A percentile compares a stretch with the other conserved stretches of the same genome.
phyloP scores from a whole-genome alignment of 1,140 invertebrate genomes.

The Cryptotermes secundus region DNA sequence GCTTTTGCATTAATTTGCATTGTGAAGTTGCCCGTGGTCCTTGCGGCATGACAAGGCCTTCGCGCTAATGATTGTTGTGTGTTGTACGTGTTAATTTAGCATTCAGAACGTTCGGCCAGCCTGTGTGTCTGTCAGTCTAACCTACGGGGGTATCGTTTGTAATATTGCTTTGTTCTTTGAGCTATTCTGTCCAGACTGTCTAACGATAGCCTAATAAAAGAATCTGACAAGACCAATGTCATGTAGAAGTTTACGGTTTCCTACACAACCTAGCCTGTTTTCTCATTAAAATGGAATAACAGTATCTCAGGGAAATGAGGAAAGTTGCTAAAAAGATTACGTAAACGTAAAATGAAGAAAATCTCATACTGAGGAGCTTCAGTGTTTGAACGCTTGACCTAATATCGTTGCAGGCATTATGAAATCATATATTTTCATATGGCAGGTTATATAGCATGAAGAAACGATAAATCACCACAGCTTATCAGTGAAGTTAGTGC shows the following conservation, averaged over 20 bases:
- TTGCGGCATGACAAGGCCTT: conserved; percentile 1
- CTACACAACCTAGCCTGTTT: background rate
- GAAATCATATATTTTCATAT: no score
- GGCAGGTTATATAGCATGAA: no score
- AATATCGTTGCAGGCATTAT: no score
- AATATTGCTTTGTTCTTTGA: background rate
- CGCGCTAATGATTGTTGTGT: conserved; percentile 13
- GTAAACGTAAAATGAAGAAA: no score
- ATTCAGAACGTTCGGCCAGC: background rate
- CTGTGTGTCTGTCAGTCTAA: background rate
- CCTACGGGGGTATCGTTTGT: background rate
- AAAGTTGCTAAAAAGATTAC: no score
- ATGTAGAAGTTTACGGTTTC: background rate
- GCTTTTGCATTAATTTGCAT: conserved; percentile 15
- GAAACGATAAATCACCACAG: no score
- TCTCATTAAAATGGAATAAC: no score
- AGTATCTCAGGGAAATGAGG: no score
- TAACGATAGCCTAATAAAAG: background rate
- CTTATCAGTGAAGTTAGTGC: no score
- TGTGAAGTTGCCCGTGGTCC: background rate
- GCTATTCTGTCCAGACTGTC: background rate
- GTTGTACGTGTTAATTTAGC: background rate
- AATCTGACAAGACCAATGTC: background rate
- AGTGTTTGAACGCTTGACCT: no score
- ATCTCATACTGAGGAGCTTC: no score